phyloP scores from a whole-genome alignment of 1,140 invertebrate species.

The Camponotus pennsylvanicus region DNA sequence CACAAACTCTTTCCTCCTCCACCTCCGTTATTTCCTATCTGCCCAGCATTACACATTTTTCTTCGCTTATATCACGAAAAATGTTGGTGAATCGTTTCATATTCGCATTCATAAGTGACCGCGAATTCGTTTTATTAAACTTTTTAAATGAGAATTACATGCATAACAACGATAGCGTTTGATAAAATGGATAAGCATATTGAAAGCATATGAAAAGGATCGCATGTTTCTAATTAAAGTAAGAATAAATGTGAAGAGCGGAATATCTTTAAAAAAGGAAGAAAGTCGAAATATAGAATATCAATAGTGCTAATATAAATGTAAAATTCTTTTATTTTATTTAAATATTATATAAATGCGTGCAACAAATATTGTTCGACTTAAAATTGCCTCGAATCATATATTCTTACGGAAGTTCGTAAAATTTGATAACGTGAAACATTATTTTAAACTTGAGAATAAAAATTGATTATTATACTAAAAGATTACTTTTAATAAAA shows the following conservation, averaged over 20 bases:
- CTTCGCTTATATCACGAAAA: conserved; percentile 48
- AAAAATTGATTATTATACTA: conserved; percentile 20
- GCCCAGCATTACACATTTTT: conserved; percentile 51
- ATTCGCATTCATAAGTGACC: conserved; percentile 48
- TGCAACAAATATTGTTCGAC: neutral
- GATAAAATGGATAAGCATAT: conserved; percentile 20
- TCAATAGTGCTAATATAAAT: neutral
- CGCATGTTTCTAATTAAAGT: conserved; percentile 26
- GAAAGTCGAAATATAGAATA: neutral
- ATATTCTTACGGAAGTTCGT: neutral
- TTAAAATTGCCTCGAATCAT: neutral
- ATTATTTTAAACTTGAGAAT: neutral
- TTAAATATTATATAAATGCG: neutral
- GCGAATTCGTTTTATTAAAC: conserved; percentile 57
- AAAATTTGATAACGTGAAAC: neutral
- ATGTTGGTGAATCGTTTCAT: conserved; percentile 52
- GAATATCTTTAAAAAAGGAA: neutral
- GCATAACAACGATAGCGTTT: conserved; percentile 23
- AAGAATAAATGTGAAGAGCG: neutral
- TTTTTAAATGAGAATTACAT: conserved; percentile 39
- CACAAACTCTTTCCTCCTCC: conserved; percentile 27
- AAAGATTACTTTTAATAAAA: too few species aligned
- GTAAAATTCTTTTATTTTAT: neutral
- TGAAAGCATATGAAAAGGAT: neutral
- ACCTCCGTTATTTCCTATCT: conserved; percentile 32